Evolutionary conservation across 2,113 vertebrate species (phyloP), one percentile per base, ranked within the genome.

Genomic region (Gila orcuttii): DNA sequence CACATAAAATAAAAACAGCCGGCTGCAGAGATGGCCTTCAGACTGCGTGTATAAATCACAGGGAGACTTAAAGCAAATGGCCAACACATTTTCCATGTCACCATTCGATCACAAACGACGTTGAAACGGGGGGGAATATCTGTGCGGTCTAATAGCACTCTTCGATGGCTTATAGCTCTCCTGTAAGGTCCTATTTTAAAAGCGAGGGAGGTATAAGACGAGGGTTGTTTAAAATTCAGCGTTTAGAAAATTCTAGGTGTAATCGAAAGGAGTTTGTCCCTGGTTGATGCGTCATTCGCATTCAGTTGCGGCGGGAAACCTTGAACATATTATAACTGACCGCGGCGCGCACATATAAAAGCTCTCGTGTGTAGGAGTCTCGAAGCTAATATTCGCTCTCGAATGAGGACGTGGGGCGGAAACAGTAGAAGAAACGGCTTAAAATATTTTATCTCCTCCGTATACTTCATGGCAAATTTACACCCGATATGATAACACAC

Each of bases 401-500:
- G 25, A 17, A 31, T 31, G 78, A 91, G 52, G 83, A 90, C 60
- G 85, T 80, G 87, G 82, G 64, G 88, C 89, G 85, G 85, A 86
- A 91, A 92, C 80, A 90, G 86, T 88, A 76, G 83, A 73, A 86
- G 86, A 92, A 93, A 94, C 9, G 33, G 62, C 62, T 88, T 90
- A 74, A 94, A 94, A 93, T 91, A 90, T 93, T 93, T 93, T 92
- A 94, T 94, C 89, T 91, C 86, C 87, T 59, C 91, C 83, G 52
- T 91, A 92, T 91, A 92, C 60, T 90, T 94, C 93, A 89, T 87
- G 88, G 90, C 88, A 93, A 93, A 95, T 95, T 94, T 94, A 94
- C 92, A 88, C 93, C 91, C 90, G 85, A 93, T 93, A 93, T 90
- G 91, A 95, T 93, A 94, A 94, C 93, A 94, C 93, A 92, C 86